Evolutionary conservation across 2,113 vertebrate species (phyloP).

Genomic region (Columbina picui): DNA sequence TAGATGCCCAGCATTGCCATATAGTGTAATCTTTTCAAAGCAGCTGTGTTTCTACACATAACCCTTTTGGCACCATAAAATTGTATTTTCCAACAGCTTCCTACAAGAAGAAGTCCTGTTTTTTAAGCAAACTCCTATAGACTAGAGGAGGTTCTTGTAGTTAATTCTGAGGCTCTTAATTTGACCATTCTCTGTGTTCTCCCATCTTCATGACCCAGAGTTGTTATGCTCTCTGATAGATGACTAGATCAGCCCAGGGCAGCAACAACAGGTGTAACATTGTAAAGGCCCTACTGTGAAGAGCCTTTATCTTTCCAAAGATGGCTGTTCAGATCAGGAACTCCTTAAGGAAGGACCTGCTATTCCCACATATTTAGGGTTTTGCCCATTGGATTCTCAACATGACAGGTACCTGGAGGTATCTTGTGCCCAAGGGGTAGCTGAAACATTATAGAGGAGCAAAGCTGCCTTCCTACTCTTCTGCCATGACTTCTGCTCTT

Average conservation of each 20-base stretch:
- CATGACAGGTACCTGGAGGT: rapidly evolving
- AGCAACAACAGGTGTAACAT: rapidly evolving
- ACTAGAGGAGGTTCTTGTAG: background rate
- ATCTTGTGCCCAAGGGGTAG: background rate
- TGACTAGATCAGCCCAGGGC: background rate
- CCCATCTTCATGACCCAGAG: background rate
- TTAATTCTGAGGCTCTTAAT: background rate
- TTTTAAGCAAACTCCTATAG: background rate
- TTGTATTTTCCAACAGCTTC: background rate
- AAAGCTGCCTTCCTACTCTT: background rate
- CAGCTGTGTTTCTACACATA: background rate
- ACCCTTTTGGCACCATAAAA: background rate
- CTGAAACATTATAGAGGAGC: background rate
- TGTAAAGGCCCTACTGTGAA: background rate
- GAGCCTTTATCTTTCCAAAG: background rate
- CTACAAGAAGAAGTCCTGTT: background rate
- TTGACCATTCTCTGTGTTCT: background rate
- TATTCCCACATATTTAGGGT: background rate
- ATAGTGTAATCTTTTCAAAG: background rate
- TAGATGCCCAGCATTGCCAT: background rate
- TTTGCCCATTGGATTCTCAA: background rate
- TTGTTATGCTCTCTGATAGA: background rate
- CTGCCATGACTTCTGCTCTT: background rate
- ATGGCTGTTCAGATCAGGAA: background rate
- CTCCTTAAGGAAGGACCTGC: background rate